phyloP scores from a whole-genome alignment of 2,888 invertebrate species.

The Tenodera sinensis region DNA sequence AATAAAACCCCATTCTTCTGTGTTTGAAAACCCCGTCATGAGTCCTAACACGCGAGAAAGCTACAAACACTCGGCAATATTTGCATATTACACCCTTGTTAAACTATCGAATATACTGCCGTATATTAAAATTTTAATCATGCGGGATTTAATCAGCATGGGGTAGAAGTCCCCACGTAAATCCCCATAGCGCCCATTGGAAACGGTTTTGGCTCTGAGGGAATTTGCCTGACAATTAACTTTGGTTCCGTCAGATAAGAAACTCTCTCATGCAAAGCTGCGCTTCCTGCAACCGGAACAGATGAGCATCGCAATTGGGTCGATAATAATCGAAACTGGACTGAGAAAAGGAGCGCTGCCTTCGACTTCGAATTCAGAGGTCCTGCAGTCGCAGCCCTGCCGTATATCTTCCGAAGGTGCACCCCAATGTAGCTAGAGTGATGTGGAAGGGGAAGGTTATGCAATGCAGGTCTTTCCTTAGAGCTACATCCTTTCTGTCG shows the following conservation, averaged over 20 bases:
- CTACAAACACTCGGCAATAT: neutral
- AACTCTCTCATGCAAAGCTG: neutral
- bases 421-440: too few species aligned
- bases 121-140: neutral
- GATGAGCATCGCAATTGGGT: neutral
- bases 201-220: neutral
- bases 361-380: neutral
- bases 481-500: too few species aligned
- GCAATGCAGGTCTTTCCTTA: too few species aligned
- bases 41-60: neutral
- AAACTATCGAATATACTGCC: neutral
- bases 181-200: neutral
- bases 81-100: neutral
- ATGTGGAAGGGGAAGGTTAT: too few species aligned
- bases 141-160: neutral
- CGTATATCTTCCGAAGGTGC: neutral
- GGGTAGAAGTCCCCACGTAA: neutral
- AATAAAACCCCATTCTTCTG: neutral
- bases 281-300: neutral
- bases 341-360: neutral
- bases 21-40: neutral
- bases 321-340: neutral
- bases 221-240: neutral
- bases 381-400: neutral
- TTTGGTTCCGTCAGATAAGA: neutral